Evolutionary conservation across 1,140 invertebrate genomes (phyloP), one percentile per base, ranked within the genome.

Genomic region (Lordiphosa mommai): DNA sequence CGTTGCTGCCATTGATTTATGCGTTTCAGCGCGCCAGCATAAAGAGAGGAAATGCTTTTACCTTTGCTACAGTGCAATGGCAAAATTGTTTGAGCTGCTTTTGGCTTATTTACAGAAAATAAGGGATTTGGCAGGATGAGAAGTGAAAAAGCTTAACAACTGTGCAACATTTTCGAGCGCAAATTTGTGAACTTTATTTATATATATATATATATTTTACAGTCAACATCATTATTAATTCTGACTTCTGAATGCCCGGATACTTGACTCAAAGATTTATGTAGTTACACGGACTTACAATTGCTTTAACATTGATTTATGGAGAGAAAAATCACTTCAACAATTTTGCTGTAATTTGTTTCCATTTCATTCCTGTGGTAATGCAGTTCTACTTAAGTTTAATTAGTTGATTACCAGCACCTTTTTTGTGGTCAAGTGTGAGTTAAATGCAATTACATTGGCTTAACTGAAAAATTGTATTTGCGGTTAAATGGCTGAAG

Each of bases 91-190:
- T 67, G 63, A 50, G 63, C 61, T 58, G 41, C 32, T 66, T 51
- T 23, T 37, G 63, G 63, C 16, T 20, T 34, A 16, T 34, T 32
- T 48, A 48, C 46, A 33, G 10, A 34, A 48, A 32, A 12, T 23
- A 33, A 13, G 63, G 63, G 61, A 67, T 67, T 67, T 67, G 17
- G 61, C 33, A 63, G 29, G 16, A 23, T 52, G 13, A 40, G 17
- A 17, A 60, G 61, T 9, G 32, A 29, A 63, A 63, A 63, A 16
- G 38, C 60, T 20, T 61, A 55, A 46, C 59, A 58, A 63, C 63
- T 66, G 57, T 49, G 63, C 63, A 67, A 66, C 63, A 67, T 67
- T 61, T 67, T 38, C 52, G 63, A 67, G 63, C 67, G 63, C 61
- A 67, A 67, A 66, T 67, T 67, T 67, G 63, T 58, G 44, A 38